Conservation (phyloP, 2,888 invertebrate species). For the Epinotia brunnichana region DNA sequence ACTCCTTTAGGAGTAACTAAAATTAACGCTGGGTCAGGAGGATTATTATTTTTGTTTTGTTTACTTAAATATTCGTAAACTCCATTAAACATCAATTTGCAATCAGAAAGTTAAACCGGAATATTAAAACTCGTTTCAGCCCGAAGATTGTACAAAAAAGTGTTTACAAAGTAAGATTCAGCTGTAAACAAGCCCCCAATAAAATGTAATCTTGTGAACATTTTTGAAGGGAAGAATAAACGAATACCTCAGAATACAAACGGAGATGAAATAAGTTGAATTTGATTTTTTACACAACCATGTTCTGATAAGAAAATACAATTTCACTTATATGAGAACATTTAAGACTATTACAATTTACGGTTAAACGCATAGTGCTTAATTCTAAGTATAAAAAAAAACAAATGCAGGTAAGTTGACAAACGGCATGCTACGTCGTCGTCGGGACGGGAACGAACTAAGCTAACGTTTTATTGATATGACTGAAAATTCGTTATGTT, state of each 20-base stretch:
- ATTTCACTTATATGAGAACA: no score
- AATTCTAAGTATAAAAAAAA: no score
- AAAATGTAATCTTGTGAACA: constrained; percentile 41
- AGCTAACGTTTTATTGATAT: no score
- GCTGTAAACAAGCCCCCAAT: constrained; percentile 46
- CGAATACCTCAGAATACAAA: neutral
- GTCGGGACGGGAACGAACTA: no score
- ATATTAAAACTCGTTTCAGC: constrained; percentile 43
- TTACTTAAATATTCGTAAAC: neutral
- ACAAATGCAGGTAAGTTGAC: no score
- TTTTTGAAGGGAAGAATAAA: constrained; percentile 36
- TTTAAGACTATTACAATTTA: no score
- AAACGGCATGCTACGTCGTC: no score
- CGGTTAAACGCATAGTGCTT: no score
- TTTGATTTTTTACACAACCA: no score
- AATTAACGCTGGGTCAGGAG: neutral
- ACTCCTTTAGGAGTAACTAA: no score
- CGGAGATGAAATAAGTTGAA: constrained; percentile 14
- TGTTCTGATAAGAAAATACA: no score
- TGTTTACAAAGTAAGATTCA: constrained; percentile 45
- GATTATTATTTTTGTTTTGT: neutral
- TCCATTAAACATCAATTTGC: constrained; percentile 22
- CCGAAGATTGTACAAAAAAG: constrained; percentile 38
- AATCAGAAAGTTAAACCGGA: constrained; percentile 43
- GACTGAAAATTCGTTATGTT: no score